phyloP scores from a whole-genome alignment of 2,888 invertebrate genomes.

The Tromatobia lineatoria region DNA sequence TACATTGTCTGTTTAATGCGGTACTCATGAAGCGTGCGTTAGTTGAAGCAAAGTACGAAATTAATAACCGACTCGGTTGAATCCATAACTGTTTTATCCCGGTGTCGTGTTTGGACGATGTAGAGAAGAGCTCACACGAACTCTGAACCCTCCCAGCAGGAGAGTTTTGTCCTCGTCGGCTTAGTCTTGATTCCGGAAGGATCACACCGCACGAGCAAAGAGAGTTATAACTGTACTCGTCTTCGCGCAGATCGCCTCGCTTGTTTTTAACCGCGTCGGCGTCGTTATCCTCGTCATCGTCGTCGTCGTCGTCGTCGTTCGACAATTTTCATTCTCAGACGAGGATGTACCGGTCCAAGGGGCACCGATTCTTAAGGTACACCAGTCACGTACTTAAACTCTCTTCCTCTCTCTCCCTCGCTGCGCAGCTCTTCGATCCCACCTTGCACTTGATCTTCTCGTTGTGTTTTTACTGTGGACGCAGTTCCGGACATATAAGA shows the following conservation, averaged over 20 bases:
- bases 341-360: conserved; percentile 65
- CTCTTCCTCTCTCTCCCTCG: conserved; percentile 6
- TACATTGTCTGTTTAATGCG: conserved; percentile 11
- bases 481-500: background rate
- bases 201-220: conserved; percentile 53
- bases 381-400: conserved; percentile 52
- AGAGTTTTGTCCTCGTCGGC: conserved; percentile 45
- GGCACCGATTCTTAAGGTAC: conserved; percentile 45
- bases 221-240: conserved; percentile 66
- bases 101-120: conserved; percentile 13
- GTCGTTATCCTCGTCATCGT: conserved; percentile 38
- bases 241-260: conserved; percentile 47
- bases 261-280: conserved; percentile 35
- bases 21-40: conserved; percentile 47
- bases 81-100: conserved; percentile 61
- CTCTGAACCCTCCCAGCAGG: conserved; percentile 60
- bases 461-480: background rate
- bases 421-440: background rate
- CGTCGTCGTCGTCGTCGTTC: conserved; percentile 69
- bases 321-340: conserved; percentile 79
- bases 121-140: conserved; percentile 52
- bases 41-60: conserved; percentile 61
- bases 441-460: conserved; percentile 8
- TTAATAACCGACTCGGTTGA: conserved; percentile 66
- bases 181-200: conserved; percentile 50